Evolutionary conservation across 1,140 invertebrate species (phyloP), one percentile per base, ranked within the genome.

Genomic region (Pachypeltis micranthus): DNA sequence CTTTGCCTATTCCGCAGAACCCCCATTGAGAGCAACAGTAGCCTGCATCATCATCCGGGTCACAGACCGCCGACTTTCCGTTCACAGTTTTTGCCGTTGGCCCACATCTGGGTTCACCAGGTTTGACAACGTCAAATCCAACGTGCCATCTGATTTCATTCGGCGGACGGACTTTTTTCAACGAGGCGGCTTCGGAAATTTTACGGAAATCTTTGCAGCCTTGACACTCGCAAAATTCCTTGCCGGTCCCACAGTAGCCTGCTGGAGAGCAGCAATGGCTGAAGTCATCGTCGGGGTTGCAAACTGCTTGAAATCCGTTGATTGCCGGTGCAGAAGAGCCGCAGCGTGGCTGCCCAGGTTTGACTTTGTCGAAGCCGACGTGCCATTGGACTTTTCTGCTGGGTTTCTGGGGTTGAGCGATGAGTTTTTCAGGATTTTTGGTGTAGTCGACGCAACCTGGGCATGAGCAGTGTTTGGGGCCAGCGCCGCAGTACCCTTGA

Each of bases 281-380:
- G 23, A 59, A 62, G 4, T 63, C 62, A 47, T 67, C 66, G 19
- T 68, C 65, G 1, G 66, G 66, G 39, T 67, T 67, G 24, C 66
- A 67, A 1, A 58, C 66, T 7, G 66, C 61, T 24, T 58, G 61
- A 12, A 58, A 29, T n/a, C 56, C 65, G 21, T 67, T 66, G 25
- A 67, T 61, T 58, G 63, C 62, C 14, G 61, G 64, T 21, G 66
- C 59, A 23, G 54, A 47, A 29, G 54, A 21, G 14, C 66, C 66
- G 61, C 66, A 67, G 2, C 66, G 60, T 4, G 47, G 47, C 21
- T 51, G 47, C 4, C 65, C 65, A 1, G 65, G 65, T 25, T 63
- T 57, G 12, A 62, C 65, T 25, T 64, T 62, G n/a, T 60, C 67
- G 28, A 64, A 62, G 0, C 61, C 34, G 21, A 68, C 61, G 59